These are phyloP conservation scores for Graptemys geographica DNA, from an alignment of 2,797 vertebrate species.

Conservation along the genomic window DNA sequence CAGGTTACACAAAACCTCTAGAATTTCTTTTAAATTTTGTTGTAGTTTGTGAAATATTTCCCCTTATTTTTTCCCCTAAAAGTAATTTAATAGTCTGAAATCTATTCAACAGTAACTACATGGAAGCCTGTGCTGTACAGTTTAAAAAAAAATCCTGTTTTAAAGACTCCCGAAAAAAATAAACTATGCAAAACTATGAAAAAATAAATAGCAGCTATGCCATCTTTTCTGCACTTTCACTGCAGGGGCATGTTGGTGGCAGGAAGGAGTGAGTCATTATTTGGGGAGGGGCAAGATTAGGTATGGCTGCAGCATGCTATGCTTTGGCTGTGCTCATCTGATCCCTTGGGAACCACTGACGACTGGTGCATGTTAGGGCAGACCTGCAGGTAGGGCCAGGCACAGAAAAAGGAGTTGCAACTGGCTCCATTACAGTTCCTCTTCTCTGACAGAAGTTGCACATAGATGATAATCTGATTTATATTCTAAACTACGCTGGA, in stretches of 20 bases:
- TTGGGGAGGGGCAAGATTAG: background rate
- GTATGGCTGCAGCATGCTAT: background rate
- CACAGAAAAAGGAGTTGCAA: background rate
- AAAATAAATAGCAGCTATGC: background rate
- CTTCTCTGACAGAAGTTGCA: background rate
- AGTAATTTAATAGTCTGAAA: background rate
- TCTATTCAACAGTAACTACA: background rate
- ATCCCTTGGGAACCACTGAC: background rate
- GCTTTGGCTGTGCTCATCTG: background rate
- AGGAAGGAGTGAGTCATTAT: background rate
- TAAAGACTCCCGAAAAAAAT: background rate
- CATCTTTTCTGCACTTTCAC: background rate
- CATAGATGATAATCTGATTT: background rate
- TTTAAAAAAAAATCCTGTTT: background rate
- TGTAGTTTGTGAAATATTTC: background rate
- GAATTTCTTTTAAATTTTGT: background rate
- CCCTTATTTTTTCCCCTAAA: background rate
- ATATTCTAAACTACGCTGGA: background rate
- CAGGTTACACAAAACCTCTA: background rate
- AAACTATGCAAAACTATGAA: too few species aligned
- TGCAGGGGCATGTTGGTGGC: background rate
- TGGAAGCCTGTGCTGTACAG: background rate
- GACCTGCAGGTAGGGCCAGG: background rate
- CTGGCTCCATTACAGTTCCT: background rate
- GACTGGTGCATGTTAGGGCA: background rate